Conservation (phyloP, 2,113 vertebrate species). For the Micromys minutus region DNA sequence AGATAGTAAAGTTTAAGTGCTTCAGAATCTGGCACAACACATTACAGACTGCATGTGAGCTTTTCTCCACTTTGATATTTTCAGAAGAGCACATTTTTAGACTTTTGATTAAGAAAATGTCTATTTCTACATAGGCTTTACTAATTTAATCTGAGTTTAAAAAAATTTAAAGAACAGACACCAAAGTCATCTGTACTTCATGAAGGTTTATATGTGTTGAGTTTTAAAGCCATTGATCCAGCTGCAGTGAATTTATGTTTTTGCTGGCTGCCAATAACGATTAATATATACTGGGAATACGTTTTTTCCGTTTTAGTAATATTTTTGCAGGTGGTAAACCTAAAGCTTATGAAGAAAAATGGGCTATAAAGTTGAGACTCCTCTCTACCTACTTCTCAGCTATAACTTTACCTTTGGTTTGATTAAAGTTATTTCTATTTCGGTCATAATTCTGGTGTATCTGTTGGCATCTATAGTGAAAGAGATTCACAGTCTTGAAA, state of each 20-base stretch:
- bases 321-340: conserved; percentile 10
- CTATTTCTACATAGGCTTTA: background rate
- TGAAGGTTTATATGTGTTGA: background rate
- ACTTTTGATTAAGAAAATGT: background rate
- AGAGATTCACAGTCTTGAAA: background rate
- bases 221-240: conserved; percentile 17
- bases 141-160: background rate
- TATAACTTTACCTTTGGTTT: background rate
- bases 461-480: background rate
- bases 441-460: background rate
- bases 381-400: background rate
- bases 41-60: background rate
- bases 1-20: background rate
- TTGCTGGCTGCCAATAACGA: background rate
- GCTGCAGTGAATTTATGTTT: background rate
- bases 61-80: background rate
- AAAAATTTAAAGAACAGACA: background rate
- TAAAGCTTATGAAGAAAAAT: background rate
- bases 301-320: background rate
- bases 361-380: background rate
- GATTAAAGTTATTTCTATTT: background rate
- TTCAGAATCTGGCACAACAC: background rate
- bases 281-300: background rate
- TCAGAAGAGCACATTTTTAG: background rate
- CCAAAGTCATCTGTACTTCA: background rate